phyloP scores from a whole-genome alignment of 35 echinoderm and acorn worm genomes.

The Hemicentrotus pulcherrimus region DNA sequence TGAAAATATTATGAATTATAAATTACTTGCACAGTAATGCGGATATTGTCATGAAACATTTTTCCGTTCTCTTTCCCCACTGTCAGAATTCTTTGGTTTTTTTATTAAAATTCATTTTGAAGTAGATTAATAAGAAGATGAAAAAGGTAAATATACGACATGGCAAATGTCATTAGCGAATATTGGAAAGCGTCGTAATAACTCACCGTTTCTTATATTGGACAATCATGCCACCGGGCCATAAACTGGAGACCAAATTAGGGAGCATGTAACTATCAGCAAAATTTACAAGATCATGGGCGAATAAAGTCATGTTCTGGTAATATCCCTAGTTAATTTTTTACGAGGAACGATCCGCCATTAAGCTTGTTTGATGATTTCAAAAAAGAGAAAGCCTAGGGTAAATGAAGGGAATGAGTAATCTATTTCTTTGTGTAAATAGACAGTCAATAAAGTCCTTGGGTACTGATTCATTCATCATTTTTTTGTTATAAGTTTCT shows the following conservation, averaged over 20 bases:
- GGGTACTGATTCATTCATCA: not conserved
- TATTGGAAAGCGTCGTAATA: not conserved
- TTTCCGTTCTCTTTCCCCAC: no score
- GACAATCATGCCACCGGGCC: not conserved
- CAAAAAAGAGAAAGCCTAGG: not conserved
- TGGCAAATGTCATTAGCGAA: no score
- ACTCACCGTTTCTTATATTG: not conserved
- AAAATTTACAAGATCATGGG: not conserved
- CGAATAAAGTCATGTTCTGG: not conserved
- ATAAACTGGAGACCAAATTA: not conserved
- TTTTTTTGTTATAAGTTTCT: not conserved
- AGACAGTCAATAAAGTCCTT: conserved; percentile 1
- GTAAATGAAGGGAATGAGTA: not conserved
- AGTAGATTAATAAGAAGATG: not conserved
- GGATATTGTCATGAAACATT: no score
- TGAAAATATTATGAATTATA: no score
- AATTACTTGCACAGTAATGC: no score
- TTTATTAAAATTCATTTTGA: no score
- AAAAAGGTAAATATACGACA: not conserved
- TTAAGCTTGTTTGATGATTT: not conserved
- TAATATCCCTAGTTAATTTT: not conserved
- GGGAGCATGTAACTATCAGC: not conserved
- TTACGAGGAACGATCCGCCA: not conserved
- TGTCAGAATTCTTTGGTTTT: no score
- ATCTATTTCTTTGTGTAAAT: not conserved